A percentile compares a stretch with the other conserved stretches of the same genome.
Conservation (phyloP, 1,140 invertebrate species). For the Drosophila kanapiae region DNA sequence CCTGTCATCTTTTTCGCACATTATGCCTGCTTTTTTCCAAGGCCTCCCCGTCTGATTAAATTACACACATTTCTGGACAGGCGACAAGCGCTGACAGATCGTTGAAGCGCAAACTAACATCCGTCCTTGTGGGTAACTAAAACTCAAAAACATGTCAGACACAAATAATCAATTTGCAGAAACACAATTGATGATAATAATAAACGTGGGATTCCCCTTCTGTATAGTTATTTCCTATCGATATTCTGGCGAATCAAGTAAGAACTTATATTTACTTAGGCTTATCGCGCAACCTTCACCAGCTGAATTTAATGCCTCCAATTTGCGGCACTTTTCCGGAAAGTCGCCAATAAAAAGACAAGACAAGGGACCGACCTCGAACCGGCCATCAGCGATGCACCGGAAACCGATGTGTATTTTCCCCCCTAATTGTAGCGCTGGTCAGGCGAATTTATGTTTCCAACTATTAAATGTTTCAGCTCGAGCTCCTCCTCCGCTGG, state of each 20-base stretch:
- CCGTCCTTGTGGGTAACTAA: conserved; percentile 37
- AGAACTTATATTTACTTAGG: background rate
- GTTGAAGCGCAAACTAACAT: conserved; percentile 60
- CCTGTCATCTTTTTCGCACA: conserved; percentile 77
- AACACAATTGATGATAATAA: background rate
- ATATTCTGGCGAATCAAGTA: background rate
- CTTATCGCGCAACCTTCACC: background rate
- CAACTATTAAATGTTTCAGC: conserved; percentile 48
- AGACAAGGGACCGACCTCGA: conserved; percentile 32
- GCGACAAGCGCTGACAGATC: conserved; percentile 59
- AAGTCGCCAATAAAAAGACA: conserved; percentile 51
- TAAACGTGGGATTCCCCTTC: background rate
- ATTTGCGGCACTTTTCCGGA: conserved; percentile 31
- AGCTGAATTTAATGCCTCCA: conserved; percentile 45
- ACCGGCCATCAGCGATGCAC: conserved; percentile 60
- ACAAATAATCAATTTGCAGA: conserved; percentile 56
- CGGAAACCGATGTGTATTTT: conserved; percentile 61
- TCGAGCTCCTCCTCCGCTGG: conserved; percentile 21
- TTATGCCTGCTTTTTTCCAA: conserved; percentile 70
- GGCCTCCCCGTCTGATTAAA: conserved; percentile 75
- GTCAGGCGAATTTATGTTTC: conserved; percentile 65
- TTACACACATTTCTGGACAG: conserved; percentile 57
- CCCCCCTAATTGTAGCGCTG: conserved; percentile 65
- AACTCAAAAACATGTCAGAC: conserved; percentile 65
- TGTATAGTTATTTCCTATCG: conserved; percentile 3